Evolutionary conservation across 2,113 vertebrate genomes (phyloP).

Genomic region (Odocoileus virginianus): DNA sequence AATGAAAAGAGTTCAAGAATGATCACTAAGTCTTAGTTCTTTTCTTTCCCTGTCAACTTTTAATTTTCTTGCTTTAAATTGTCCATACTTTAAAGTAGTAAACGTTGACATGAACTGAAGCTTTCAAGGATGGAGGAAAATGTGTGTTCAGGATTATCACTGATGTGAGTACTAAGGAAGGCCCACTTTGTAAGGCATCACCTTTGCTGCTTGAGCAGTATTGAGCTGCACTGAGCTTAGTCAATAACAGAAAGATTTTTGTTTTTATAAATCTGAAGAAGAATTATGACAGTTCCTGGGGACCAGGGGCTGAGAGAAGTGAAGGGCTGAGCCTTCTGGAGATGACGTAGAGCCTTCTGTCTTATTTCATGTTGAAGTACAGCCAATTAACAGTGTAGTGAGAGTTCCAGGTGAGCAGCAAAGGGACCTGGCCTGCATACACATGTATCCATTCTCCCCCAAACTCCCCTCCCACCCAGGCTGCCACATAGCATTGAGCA

Average conservation of each 20-base stretch:
- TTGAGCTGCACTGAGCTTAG: fast-evolving
- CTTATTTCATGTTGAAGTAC: neutral
- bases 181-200: neutral
- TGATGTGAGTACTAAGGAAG: neutral
- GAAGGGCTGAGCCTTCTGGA: neutral
- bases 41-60: neutral
- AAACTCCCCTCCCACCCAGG: neutral
- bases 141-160: neutral
- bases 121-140: neutral
- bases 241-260: neutral
- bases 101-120: neutral
- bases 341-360: neutral
- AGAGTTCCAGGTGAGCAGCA: neutral
- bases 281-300: neutral
- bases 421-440: fast-evolving
- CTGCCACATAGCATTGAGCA: fast-evolving
- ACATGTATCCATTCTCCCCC: fast-evolving
- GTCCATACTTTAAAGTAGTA: neutral
- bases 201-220: neutral
- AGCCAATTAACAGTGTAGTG: neutral
- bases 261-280: neutral
- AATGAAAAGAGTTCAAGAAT: neutral
- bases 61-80: neutral
- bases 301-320: neutral
- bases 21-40: neutral